These are phyloP conservation scores for Zygaena filipendulae DNA, from an alignment of 2,888 invertebrate genomes.

Conservation along the genomic window DNA sequence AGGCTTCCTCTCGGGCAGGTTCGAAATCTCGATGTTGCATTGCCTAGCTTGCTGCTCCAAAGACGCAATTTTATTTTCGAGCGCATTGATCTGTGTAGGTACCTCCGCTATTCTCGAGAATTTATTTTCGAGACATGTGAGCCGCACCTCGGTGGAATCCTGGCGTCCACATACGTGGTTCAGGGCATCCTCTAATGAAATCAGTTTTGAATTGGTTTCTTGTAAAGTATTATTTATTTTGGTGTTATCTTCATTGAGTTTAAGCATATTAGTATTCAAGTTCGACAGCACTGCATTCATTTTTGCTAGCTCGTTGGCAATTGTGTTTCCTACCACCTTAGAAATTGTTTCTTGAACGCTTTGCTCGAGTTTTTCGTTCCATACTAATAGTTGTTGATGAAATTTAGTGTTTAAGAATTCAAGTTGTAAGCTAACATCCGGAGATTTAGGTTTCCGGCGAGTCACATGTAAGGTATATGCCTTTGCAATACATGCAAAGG, in stretches of 20 bases:
- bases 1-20: conserved; percentile 3
- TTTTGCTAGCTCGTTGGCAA: conserved; percentile 1
- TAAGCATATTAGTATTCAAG: background rate
- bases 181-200: conserved; percentile 1
- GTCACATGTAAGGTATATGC: too few species aligned
- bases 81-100: background rate
- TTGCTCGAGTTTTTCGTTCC: too few species aligned
- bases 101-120: background rate
- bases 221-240: conserved; percentile 1
- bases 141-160: conserved; percentile 1
- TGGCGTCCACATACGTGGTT: conserved; percentile 2
- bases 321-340: too few species aligned
- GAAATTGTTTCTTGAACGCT: too few species aligned
- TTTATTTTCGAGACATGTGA: background rate
- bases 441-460: too few species aligned
- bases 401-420: too few species aligned
- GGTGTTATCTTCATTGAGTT: conserved; percentile 1
- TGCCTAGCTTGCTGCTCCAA: conserved; percentile 5
- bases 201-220: conserved; percentile 1
- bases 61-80: conserved; percentile 1
- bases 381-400: too few species aligned
- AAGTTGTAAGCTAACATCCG: too few species aligned
- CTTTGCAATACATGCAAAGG: too few species aligned
- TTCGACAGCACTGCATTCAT: background rate
- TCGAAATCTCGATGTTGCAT: conserved; percentile 5